Evolutionary conservation across 2,797 vertebrate genomes (phyloP), one percentile per base, ranked within the genome.

Genomic region (Characodon lateralis): DNA sequence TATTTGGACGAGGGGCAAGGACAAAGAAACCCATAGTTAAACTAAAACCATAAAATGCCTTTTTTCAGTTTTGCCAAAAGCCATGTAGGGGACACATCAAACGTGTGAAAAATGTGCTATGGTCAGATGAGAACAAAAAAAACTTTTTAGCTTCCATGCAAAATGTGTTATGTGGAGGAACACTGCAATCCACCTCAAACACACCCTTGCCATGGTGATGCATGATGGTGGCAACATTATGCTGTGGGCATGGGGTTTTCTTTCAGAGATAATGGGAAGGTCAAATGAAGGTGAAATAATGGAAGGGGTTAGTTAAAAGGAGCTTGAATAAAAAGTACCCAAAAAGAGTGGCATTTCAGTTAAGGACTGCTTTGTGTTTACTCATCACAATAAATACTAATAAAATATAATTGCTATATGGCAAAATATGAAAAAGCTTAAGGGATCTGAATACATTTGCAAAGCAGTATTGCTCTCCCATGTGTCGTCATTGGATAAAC

Each of bases 401-500:
- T 35, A 63, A 35, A 35, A 63, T 35, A 31, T 63, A 0, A 6
- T 6, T 66, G 7, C 24, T 66, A n/a, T 46, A 24, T 69, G 66
- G 22, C 41, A 46, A 69, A 69, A 69, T 10, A 1, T 46, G 13
- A 69, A 69, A 43, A 69, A 16, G 24, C 8, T 69, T 6, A 26
- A 69, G 6, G 12, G 5, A 6, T 69, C 10, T 26, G 20, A 6
- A 14, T 46, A 69, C 1, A 16, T 69, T 69, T 13, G 6, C 24
- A 43, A 69, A 13, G 24, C 24, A 12, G 24, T 69, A 2, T n/a
- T n/a, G 46, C 24, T 46, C 41, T 14, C 41, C 63, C 51, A 41
- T 73, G 12, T 46, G 24, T 91, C 91, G 91, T 79, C 76, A 65
- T 88, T 90, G 88, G 88, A 85, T 78, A 53, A 63, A 71, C 72